Conservation (phyloP, 1,140 invertebrate genomes). For the Amyelois transitella region DNA sequence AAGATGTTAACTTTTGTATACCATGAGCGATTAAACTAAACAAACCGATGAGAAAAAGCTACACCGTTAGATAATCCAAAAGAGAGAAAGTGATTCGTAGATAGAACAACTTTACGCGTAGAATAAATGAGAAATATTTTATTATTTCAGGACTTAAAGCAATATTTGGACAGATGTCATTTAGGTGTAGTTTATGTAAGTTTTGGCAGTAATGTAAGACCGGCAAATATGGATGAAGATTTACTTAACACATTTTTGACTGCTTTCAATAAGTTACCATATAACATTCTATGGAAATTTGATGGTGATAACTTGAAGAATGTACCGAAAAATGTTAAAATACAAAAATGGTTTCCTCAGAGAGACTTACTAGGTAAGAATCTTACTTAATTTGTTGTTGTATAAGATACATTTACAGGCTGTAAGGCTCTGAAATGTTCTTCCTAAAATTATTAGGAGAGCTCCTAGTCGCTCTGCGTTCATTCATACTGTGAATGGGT, state of each 20-base stretch:
- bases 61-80: too few relatives aligned
- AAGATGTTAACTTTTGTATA: too few relatives aligned
- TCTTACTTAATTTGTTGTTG: not conserved
- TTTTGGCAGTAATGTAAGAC: slow-evolving; percentile 38
- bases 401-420: not conserved
- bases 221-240: slow-evolving; percentile 11
- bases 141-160: slow-evolving; percentile 28
- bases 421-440: not conserved
- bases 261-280: slow-evolving; percentile 53
- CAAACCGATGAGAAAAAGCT: too few relatives aligned
- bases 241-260: slow-evolving; percentile 14
- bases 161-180: slow-evolving; percentile 23
- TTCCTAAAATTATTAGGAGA: too few relatives aligned
- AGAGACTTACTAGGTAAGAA: slow-evolving; percentile 69
- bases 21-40: too few relatives aligned
- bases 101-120: too few relatives aligned
- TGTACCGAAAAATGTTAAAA: slow-evolving; percentile 68
- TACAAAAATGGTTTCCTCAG: slow-evolving; percentile 77
- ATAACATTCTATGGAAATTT: slow-evolving; percentile 63
- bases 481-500: not conserved
- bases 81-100: too few relatives aligned
- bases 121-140: too few relatives aligned
- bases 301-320: slow-evolving; percentile 37
- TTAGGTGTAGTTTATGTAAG: slow-evolving; percentile 36
- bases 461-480: too few relatives aligned